These are phyloP conservation scores for Leptopilina clavipes DNA, from an alignment of 1,140 invertebrate genomes.

Conservation along the genomic window DNA sequence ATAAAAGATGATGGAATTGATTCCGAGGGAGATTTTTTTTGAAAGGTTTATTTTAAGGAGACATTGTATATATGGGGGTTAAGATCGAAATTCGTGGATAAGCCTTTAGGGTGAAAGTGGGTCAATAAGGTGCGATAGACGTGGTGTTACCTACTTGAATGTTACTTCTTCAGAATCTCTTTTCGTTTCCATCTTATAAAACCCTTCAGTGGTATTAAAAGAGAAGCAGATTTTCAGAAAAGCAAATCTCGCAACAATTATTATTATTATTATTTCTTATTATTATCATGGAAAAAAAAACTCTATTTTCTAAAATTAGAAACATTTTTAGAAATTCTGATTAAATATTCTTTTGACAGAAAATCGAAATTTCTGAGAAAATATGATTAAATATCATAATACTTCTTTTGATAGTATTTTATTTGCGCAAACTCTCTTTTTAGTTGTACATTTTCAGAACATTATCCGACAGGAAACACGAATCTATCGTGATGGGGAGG, in stretches of 20 bases:
- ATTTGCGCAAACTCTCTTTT: background rate
- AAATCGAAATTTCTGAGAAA: background rate
- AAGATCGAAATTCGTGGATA: constrained; percentile 18
- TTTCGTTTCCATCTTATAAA: constrained; percentile 4
- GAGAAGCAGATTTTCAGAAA: background rate
- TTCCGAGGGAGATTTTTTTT: background rate
- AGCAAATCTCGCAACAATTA: background rate
- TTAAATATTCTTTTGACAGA: background rate
- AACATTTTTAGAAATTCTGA: background rate
- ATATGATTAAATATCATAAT: constrained; percentile 6
- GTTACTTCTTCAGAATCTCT: constrained; percentile 21
- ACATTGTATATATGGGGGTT: constrained; percentile 6
- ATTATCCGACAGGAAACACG: constrained; percentile 41
- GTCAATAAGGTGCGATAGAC: constrained; percentile 27
- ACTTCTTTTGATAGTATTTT: background rate
- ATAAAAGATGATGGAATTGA: background rate
- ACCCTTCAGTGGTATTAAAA: background rate
- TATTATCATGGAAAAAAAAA: too few species aligned
- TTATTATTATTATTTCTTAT: background rate
- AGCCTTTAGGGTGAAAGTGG: constrained; percentile 26
- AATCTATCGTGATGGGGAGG: constrained; percentile 27
- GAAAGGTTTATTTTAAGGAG: background rate
- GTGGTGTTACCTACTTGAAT: constrained; percentile 17
- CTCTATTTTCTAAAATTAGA: too few species aligned
- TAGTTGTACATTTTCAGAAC: constrained; percentile 39